These are phyloP conservation scores for Tenrec ecaudatus DNA, from an alignment of 2,113 vertebrate genomes.

Conservation along the genomic window DNA sequence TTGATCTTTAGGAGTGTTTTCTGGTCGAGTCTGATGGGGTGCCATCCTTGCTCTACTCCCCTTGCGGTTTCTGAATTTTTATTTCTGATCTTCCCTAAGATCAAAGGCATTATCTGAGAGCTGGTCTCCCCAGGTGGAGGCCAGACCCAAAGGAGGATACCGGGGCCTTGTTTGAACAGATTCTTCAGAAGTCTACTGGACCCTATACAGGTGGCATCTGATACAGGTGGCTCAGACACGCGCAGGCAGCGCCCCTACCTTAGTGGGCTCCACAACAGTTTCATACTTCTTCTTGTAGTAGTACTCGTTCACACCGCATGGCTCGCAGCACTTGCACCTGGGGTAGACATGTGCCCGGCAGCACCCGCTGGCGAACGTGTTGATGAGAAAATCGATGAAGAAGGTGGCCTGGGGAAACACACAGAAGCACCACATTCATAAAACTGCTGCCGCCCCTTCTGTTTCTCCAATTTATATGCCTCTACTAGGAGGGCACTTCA, in stretches of 20 bases:
- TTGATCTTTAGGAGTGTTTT: no score
- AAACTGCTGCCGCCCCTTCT: not conserved
- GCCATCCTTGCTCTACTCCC: no score
- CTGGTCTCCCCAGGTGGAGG: not conserved
- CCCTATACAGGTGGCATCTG: no score
- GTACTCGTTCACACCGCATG: conserved; percentile 80
- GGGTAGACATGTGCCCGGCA: conserved; percentile 82
- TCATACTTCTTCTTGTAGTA: conserved; percentile 90
- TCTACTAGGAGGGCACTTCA: no score
- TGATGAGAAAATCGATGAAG: conserved; percentile 88
- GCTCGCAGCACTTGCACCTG: conserved; percentile 75
- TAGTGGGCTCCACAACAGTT: conserved; percentile 80
- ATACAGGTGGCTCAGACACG: not conserved
- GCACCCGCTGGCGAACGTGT: conserved; percentile 54
- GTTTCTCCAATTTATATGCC: not conserved
- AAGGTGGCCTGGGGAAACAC: conserved; percentile 84
- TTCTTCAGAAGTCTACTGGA: not conserved
- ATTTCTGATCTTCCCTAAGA: not conserved
- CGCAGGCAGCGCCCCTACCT: conserved; percentile 77
- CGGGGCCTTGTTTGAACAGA: not conserved
- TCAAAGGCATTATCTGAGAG: conserved; percentile 13
- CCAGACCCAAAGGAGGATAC: not conserved
- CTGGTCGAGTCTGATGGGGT: no score
- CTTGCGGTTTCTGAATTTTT: not conserved
- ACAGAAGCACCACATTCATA: not conserved